These are phyloP conservation scores for Fopius arisanus DNA, from an alignment of 1,140 invertebrate species.

Conservation along the genomic window DNA sequence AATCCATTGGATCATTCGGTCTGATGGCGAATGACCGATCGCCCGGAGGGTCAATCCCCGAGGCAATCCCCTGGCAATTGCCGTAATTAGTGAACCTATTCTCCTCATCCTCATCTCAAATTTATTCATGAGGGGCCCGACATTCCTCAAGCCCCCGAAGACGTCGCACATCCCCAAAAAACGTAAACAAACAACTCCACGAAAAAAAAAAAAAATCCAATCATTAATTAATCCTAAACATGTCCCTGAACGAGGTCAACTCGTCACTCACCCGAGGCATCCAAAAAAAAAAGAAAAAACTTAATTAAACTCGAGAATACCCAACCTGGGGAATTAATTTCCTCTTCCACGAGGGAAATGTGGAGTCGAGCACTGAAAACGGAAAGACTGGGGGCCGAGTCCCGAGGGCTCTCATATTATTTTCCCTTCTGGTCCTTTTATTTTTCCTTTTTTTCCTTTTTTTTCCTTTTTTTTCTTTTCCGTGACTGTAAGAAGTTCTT, in stretches of 20 bases:
- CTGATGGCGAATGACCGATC: not conserved
- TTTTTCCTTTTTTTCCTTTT: not conserved
- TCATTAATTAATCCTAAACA: no score
- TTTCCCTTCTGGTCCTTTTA: not conserved
- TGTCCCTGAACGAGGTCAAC: no score
- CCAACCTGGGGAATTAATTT: not conserved
- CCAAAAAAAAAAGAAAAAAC: not conserved
- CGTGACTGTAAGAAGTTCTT: not conserved
- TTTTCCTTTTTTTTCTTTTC: not conserved
- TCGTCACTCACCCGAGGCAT: no score
- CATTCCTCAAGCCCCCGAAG: not conserved
- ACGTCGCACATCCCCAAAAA: not conserved
- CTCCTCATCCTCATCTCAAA: not conserved
- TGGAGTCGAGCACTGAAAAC: not conserved
- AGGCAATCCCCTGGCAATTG: not conserved
- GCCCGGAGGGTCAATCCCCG: not conserved
- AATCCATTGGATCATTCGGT: not conserved
- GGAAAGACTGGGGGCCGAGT: not conserved
- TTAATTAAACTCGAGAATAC: not conserved
- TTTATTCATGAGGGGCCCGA: not conserved
- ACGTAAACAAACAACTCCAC: not conserved
- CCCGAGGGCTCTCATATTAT: not conserved
- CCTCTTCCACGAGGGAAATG: constrained; percentile 1
- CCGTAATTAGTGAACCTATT: not conserved
- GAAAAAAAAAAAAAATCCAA: not conserved